A percentile compares a stretch with the other conserved stretches of the same genome.
These are phyloP conservation scores for Chauna torquata DNA, from an alignment of 2,113 vertebrate species.

Conservation along the genomic window DNA sequence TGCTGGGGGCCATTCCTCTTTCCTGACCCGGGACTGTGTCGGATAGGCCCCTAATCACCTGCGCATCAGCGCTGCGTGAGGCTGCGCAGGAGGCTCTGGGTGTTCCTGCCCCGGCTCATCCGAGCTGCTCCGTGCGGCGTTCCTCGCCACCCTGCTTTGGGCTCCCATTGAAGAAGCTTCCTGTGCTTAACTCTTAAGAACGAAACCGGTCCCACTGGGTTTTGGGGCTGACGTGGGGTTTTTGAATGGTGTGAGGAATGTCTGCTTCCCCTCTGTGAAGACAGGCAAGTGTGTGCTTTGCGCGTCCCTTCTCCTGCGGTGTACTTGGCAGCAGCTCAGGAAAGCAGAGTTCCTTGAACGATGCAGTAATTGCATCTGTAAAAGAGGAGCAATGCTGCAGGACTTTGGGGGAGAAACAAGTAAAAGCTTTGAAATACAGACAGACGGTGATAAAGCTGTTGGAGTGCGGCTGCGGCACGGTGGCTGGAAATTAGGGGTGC, in stretches of 20 bases:
- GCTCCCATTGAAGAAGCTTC: background rate
- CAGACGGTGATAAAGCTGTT: background rate
- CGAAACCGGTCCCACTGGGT: background rate
- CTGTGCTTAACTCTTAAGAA: background rate
- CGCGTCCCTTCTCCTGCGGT: background rate
- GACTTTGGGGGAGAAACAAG: background rate
- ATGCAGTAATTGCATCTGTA: background rate
- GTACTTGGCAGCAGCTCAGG: background rate
- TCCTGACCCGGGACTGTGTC: background rate
- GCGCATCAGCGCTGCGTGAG: background rate
- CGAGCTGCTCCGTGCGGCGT: too few species aligned
- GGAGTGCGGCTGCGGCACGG: background rate
- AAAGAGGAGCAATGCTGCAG: background rate
- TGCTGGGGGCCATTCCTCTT: background rate
- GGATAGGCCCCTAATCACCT: background rate
- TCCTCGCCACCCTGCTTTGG: background rate
- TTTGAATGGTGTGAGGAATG: background rate
- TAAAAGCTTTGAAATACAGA: background rate
- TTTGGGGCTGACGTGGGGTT: background rate
- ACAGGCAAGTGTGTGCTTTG: fast-evolving
- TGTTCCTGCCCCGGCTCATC: too few species aligned
- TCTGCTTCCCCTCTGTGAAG: fast-evolving
- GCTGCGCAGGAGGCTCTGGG: too few species aligned
- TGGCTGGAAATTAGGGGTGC: background rate
- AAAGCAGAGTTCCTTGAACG: background rate